Conservation (phyloP, 2,797 vertebrate genomes). For the Coregonus suidteri region DNA sequence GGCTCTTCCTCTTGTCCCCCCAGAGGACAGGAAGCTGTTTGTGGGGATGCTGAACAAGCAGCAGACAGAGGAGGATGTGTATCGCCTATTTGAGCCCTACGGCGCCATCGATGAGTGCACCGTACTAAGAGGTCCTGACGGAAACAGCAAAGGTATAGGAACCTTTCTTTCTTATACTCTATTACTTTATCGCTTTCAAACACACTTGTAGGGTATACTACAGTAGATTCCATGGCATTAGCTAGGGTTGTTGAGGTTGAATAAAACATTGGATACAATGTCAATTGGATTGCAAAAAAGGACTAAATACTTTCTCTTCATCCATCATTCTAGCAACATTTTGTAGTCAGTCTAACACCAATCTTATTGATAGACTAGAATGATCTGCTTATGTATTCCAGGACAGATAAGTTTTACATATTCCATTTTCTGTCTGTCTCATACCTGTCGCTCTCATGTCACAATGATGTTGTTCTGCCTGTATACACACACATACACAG, state of each 20-base stretch:
- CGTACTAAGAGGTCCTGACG: slow-evolving; percentile 56
- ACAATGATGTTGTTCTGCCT: neutral
- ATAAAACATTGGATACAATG: neutral
- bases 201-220: neutral
- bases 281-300: neutral
- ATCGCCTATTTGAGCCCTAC: slow-evolving; percentile 50
- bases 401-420: neutral
- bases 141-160: slow-evolving; percentile 58
- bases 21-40: slow-evolving; percentile 57
- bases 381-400: neutral
- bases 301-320: neutral
- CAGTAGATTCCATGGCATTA: neutral
- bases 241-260: neutral
- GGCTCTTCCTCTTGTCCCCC: slow-evolving; percentile 8
- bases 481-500: neutral
- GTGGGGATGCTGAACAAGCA: slow-evolving; percentile 61
- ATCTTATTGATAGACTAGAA: neutral
- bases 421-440: neutral
- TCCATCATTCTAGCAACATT: neutral
- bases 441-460: neutral
- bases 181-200: neutral
- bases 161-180: neutral
- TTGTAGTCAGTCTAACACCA: neutral
- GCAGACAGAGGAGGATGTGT: slow-evolving; percentile 57
- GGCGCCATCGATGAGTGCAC: slow-evolving; percentile 58